Conservation (phyloP, 2,888 invertebrate genomes). For the Macropis europaea region DNA sequence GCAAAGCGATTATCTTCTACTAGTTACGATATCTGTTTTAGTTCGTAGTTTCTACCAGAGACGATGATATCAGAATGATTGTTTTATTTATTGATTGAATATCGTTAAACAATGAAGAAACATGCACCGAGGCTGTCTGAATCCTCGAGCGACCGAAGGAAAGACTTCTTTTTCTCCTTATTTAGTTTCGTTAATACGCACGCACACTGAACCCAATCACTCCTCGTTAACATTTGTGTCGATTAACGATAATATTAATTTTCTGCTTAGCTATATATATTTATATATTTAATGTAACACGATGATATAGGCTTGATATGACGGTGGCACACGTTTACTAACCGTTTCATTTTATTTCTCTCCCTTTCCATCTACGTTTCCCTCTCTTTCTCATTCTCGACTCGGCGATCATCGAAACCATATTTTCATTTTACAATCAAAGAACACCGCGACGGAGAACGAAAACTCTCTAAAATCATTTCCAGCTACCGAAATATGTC, state of each 20-base stretch:
- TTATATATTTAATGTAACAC: conserved; percentile 71
- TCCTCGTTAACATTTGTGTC: conserved; percentile 73
- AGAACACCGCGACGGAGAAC: not conserved
- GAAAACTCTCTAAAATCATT: not conserved
- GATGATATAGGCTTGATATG: conserved; percentile 80
- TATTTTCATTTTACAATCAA: too few species aligned
- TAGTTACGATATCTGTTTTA: conserved; percentile 24
- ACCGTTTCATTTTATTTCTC: conserved; percentile 45
- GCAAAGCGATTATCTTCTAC: conserved; percentile 39
- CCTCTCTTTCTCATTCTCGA: conserved; percentile 8
- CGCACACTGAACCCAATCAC: conserved; percentile 60
- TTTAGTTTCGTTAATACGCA: conserved; percentile 11
- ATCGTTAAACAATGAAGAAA: conserved; percentile 31
- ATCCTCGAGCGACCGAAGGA: conserved; percentile 54
- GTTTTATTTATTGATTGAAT: conserved; percentile 31
- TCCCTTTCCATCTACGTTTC: conserved; percentile 9
- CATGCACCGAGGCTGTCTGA: conserved; percentile 16
- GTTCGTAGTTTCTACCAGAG: conserved; percentile 28
- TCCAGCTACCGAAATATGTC: too few species aligned
- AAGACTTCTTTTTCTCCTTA: conserved; percentile 19
- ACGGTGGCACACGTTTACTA: conserved; percentile 73
- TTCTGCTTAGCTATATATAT: conserved; percentile 54
- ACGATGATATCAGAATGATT: conserved; percentile 25
- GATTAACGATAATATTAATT: conserved; percentile 71
- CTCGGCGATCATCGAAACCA: not conserved